phyloP scores from a whole-genome alignment of 2,888 invertebrate species.

The Protonemura montana region DNA sequence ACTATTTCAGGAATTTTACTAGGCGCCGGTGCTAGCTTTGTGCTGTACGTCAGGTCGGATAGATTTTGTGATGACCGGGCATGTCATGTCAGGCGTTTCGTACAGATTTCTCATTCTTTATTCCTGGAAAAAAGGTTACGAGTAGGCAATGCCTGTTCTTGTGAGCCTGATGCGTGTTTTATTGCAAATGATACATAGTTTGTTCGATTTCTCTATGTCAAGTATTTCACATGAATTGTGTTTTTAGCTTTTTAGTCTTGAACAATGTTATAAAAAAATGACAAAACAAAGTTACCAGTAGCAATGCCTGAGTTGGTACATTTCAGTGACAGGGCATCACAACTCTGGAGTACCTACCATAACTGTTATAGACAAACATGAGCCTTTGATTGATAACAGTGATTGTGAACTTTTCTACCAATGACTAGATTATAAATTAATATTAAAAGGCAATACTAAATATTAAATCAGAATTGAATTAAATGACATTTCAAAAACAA shows the following conservation, averaged over 20 bases:
- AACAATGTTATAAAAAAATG: background rate
- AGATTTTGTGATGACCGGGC: too few species aligned
- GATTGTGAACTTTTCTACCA: too few species aligned
- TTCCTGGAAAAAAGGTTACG: background rate
- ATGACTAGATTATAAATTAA: too few species aligned
- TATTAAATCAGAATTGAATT: too few species aligned
- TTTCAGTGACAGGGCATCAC: too few species aligned
- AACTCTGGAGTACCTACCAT: too few species aligned
- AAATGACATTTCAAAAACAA: too few species aligned
- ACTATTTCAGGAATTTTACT: background rate
- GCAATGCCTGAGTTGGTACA: background rate
- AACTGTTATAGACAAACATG: too few species aligned
- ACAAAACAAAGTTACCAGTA: background rate
- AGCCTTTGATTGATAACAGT: too few species aligned
- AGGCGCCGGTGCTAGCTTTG: background rate
- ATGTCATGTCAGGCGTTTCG: too few species aligned
- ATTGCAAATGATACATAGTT: background rate
- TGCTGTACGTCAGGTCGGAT: too few species aligned
- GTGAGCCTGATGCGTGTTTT: background rate
- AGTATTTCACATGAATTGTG: conserved; percentile 4
- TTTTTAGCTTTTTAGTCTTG: background rate
- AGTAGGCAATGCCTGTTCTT: background rate
- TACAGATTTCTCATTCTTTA: background rate
- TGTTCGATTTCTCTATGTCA: background rate
- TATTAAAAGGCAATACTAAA: too few species aligned